These are phyloP conservation scores for Molossus molossus DNA, from an alignment of 2,797 vertebrate genomes.

Conservation along the genomic window DNA sequence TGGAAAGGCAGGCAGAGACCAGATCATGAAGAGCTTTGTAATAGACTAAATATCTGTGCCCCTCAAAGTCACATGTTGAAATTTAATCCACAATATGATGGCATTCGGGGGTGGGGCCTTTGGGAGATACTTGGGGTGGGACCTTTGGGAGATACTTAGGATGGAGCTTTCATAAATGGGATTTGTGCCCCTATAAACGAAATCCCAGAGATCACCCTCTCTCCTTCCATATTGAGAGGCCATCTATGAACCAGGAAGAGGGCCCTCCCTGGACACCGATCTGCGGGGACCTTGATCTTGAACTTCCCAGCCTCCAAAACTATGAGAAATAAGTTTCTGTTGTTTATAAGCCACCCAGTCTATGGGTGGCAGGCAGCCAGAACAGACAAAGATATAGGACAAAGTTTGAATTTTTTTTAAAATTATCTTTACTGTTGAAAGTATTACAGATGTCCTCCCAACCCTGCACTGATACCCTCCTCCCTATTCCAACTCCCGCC, in stretches of 20 bases:
- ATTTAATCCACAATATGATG: background rate
- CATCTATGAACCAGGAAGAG: background rate
- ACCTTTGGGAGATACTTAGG: background rate
- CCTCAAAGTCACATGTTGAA: background rate
- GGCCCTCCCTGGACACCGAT: background rate
- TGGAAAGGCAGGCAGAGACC: background rate
- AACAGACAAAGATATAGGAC: background rate
- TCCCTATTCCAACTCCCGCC: too few species aligned
- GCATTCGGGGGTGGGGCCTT: background rate
- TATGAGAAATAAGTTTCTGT: conserved; percentile 6
- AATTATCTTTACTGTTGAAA: too few species aligned
- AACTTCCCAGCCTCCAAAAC: background rate
- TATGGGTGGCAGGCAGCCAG: background rate
- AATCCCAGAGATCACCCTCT: background rate
- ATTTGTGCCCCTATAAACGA: background rate
- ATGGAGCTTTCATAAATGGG: background rate
- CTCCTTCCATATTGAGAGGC: background rate
- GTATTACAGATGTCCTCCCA: too few species aligned
- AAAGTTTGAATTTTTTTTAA: background rate
- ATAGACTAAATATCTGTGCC: background rate
- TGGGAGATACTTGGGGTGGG: background rate
- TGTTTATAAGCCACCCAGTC: background rate
- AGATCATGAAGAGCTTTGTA: background rate
- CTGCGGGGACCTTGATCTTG: background rate
- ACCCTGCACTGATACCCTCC: too few species aligned